Base-by-base conservation (phyloP, 2,113 vertebrate genomes). In the Dromaius novaehollandiae region DNA sequence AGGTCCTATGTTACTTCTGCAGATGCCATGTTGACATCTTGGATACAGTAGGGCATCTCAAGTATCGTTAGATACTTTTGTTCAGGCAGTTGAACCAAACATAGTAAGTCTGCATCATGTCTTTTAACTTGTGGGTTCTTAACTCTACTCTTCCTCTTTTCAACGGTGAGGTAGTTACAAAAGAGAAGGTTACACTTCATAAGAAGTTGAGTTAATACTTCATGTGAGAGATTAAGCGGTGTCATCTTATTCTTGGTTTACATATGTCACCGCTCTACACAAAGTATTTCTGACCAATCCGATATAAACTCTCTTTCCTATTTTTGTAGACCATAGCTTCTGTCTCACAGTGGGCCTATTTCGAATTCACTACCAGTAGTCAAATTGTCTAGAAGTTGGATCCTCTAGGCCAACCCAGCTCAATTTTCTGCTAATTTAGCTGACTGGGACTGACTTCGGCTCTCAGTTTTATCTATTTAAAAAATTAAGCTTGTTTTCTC, bases 391-490 rank as follows among this genome's bases (percentile, higher is more conserved):
- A 3, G 0, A 53, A 69, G 7, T 73, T 69, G 11, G 15, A 70
- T 87, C 7, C 8, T 76, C 90, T 88, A 63, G 88, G 36, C 3
- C 24, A 82, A 50, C 7, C 18, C 82, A 73, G 15, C 3, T 34
- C 16, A 88, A 85, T 82, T 89, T 73, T 90, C 63, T 91, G 12
- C 36, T 88, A 73, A 91, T 80, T 58, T 85, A 86, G 30, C 32
- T 90, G 20, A 3, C 13, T 76, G n/a, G n/a, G 6, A 73, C 28
- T 79, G 14, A 71, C 30, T 83, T 50, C 6, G 1, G 5, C 11
- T 88, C 58, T 86, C 9, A 32, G 19, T 73, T 95, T 88, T 38
- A 85, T 73, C 75, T 88, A 12, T 56, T 93, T 51, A 61, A 81
- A 93, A 89, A 94, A 76, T 42, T 22, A 88, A 76, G 8, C 26